Evolutionary conservation across 2,113 vertebrate species (phyloP), one percentile per base, ranked within the genome.

Genomic region (Eretmochelys imbricata): DNA sequence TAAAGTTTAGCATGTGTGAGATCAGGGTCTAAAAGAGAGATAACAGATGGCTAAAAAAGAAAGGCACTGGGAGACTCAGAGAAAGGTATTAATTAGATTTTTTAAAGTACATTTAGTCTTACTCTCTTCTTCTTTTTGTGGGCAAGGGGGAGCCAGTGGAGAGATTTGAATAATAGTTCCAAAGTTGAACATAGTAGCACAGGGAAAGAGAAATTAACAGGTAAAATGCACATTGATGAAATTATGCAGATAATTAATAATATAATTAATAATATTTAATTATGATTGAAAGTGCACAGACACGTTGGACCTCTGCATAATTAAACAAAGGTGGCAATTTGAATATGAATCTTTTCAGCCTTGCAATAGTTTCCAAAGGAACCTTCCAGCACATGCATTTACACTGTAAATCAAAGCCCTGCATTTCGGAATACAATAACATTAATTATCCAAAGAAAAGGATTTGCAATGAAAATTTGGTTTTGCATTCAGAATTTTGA

Each of bases 21-120:
- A 50, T 35, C 1, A 0, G 0, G 14, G 16, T 76, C 80, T 82
- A 25, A 38, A 94, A 13, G 48, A 89, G 2, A 85, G 27, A 83
- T 24, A 92, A 84, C 27, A 90, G 50, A 54, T 90, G 49, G 10
- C 29, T 96, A 62, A 84, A 65, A 90, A 75, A 24, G 9, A 49
- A 54, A 20, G 11, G 50, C 0, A 0, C 2, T 76, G 54, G 25
- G 6, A 50, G 10, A 90, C 90, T 94, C 90, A 88, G 57, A 90
- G 22, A 65, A 88, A 50, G 5, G 46, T 75, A 82, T 82, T 84
- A 75, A 12, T 55, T 42, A 48, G 5, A 35, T 90, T 87, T 94
- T 94, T 91, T 54, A 87, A 82, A 90, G 89, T 83, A 49, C n/a
- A 62, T 81, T 93, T 91, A 55, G 85, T 91, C 8, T 82, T 29